Conservation (phyloP, 2,113 vertebrate species). For the Anolis carolinensis region DNA sequence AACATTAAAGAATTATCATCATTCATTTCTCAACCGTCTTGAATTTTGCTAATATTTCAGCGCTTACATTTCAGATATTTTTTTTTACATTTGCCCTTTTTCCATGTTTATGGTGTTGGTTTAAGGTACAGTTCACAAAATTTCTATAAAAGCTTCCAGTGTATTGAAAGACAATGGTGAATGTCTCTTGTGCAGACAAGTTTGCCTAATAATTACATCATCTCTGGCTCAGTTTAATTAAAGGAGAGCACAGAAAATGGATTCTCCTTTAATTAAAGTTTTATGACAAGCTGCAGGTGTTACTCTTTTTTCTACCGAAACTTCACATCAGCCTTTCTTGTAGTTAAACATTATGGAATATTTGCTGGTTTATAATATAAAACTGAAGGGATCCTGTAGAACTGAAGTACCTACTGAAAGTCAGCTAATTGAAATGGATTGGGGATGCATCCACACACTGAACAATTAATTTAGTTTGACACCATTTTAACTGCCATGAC, state of each 20-base stretch:
- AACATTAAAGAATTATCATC: neutral
- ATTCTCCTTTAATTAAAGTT: neutral
- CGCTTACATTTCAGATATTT: neutral
- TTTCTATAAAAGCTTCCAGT: neutral
- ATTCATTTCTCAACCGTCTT: neutral
- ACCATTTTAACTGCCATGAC: too few species aligned
- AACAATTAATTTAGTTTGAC: too few species aligned
- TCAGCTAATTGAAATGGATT: neutral
- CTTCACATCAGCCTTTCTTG: neutral
- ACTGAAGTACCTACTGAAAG: neutral
- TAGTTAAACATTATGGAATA: neutral
- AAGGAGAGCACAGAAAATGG: neutral
- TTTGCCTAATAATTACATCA: slow-evolving; percentile 1
- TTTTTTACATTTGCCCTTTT: neutral
- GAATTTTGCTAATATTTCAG: neutral
- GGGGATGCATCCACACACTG: too few species aligned
- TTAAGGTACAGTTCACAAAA: neutral
- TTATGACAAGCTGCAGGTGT: neutral
- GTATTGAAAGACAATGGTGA: neutral
- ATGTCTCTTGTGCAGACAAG: neutral
- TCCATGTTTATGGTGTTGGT: neutral
- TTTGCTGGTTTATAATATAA: neutral
- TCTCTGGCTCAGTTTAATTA: slow-evolving; percentile 13
- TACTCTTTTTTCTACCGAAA: neutral
- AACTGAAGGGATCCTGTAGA: neutral